Conservation (phyloP, 2,797 vertebrate species). For the Platyrinchus mystaceus region DNA sequence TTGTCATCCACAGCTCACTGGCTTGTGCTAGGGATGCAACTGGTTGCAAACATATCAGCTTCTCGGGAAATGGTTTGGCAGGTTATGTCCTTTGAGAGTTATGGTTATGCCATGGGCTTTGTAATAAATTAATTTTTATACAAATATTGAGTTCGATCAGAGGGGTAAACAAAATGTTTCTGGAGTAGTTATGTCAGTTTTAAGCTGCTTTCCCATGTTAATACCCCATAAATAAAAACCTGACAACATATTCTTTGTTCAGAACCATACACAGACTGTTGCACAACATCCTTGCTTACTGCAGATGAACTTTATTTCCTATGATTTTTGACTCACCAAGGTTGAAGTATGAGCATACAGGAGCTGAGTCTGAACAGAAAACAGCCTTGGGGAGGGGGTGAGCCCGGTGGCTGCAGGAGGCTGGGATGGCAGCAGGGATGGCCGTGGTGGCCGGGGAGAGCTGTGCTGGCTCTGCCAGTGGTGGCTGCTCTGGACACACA, state of each 20-base stretch:
- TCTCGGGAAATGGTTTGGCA: not conserved
- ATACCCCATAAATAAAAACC: not conserved
- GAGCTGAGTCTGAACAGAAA: not conserved
- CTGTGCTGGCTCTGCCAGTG: not conserved
- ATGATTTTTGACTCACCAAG: fast-evolving
- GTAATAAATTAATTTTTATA: not conserved
- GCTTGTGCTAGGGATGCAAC: not conserved
- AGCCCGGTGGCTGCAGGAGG: not conserved
- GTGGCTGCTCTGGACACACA: not conserved
- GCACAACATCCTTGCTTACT: not conserved
- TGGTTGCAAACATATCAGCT: not conserved
- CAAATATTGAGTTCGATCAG: not conserved
- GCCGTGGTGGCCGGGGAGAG: fast-evolving
- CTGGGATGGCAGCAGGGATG: not conserved
- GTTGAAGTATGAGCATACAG: not conserved
- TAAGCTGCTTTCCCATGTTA: not conserved
- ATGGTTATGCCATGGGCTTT: not conserved
- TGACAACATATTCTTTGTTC: not conserved
- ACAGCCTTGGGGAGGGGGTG: fast-evolving
- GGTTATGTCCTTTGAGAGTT: not conserved
- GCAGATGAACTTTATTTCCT: not conserved
- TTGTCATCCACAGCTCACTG: fast-evolving
- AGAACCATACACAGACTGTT: not conserved
- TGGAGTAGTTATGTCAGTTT: not conserved
- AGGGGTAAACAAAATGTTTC: not conserved